Conservation (phyloP, 2,113 vertebrate genomes). For the Daubentonia madagascariensis region DNA sequence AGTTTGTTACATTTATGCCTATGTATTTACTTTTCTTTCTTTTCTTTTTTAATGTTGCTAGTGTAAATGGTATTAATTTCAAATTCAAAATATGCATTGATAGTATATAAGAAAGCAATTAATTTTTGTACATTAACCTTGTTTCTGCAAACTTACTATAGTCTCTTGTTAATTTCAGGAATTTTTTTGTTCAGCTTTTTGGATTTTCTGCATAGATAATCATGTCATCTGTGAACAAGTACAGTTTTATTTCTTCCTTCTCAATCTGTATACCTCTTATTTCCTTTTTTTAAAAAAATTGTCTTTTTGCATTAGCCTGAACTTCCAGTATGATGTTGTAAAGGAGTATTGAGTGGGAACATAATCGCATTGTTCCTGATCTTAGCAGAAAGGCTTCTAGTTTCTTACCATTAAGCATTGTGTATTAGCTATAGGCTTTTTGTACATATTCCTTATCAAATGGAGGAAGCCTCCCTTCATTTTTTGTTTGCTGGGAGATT, state of each 20-base stretch:
- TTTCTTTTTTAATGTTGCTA: not conserved
- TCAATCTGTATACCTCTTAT: not conserved
- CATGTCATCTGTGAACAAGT: not conserved
- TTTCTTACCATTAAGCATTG: not conserved
- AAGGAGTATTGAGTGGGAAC: not conserved
- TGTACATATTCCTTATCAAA: not conserved
- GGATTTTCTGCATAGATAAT: not conserved
- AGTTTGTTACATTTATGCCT: not conserved
- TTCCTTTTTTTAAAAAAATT: not conserved
- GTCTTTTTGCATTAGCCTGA: not conserved
- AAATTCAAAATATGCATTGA: not conserved
- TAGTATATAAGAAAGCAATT: not conserved
- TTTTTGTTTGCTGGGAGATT: not conserved
- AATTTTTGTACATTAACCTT: not conserved
- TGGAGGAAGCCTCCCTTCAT: not conserved
- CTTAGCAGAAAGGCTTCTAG: not conserved
- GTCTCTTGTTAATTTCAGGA: not conserved
- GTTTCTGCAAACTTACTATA: not conserved
- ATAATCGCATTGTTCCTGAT: not conserved
- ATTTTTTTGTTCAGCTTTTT: not conserved
- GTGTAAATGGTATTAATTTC: not conserved
- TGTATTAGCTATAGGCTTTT: not conserved
- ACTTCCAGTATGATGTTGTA: not conserved
- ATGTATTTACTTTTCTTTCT: not conserved
- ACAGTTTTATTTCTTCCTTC: not conserved